A percentile compares a stretch with the other conserved stretches of the same genome.
These are phyloP conservation scores for Phainopepla nitens DNA, from an alignment of 2,113 vertebrate species.

Conservation along the genomic window DNA sequence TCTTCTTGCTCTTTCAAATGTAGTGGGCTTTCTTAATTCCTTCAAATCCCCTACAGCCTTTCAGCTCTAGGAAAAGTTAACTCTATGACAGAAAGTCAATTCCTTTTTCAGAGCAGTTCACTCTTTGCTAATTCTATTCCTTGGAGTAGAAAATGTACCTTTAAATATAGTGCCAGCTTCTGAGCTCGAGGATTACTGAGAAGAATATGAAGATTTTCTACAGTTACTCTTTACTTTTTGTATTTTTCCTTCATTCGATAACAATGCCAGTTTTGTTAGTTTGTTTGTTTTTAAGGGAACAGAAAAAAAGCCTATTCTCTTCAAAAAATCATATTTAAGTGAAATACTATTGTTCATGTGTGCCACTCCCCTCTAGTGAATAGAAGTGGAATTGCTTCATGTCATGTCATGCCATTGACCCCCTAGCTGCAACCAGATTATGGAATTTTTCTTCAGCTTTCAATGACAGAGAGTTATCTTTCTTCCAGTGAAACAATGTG, in stretches of 20 bases:
- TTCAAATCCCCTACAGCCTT: background rate
- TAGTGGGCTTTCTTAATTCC: background rate
- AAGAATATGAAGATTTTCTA: background rate
- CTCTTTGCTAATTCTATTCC: background rate
- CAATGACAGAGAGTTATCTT: background rate
- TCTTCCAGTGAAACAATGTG: background rate
- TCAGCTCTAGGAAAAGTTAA: background rate
- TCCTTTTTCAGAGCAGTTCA: background rate
- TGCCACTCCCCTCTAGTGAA: conserved; percentile 46
- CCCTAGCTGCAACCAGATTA: background rate
- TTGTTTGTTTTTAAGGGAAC: background rate
- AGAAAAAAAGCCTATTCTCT: background rate
- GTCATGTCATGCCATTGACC: background rate
- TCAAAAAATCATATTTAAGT: background rate
- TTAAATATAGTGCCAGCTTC: background rate
- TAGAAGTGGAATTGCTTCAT: conserved; percentile 2
- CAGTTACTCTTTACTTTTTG: background rate
- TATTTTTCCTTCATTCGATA: background rate
- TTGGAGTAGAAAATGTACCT: background rate
- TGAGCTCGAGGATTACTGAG: background rate
- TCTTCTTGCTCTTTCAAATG: background rate
- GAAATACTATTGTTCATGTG: background rate
- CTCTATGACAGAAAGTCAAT: background rate
- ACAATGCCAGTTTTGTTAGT: background rate
- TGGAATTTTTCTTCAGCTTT: background rate